Evolutionary conservation across 2,888 invertebrate genomes (phyloP).

Genomic region (Sarcophaga subvicina): DNA sequence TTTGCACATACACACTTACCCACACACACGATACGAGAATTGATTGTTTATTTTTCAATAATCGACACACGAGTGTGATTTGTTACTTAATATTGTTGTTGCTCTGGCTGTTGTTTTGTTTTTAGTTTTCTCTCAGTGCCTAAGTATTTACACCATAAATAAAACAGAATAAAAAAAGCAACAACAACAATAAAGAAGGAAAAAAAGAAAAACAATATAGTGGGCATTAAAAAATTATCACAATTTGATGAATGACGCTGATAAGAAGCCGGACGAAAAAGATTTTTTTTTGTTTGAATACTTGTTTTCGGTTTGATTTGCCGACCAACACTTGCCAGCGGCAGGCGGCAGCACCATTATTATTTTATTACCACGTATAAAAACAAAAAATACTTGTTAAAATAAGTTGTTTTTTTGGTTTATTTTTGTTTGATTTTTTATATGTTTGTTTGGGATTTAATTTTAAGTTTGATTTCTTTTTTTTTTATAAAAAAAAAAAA

Average conservation of each 20-base stretch:
- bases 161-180: not conserved
- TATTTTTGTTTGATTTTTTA: slow-evolving; percentile 5
- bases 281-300: slow-evolving; percentile 39
- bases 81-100: slow-evolving; percentile 41
- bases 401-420: slow-evolving; percentile 14
- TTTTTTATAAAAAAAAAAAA: no score
- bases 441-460: slow-evolving; percentile 4
- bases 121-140: not conserved
- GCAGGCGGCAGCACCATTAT: slow-evolving; percentile 12
- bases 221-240: slow-evolving; percentile 49
- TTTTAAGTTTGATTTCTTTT: not conserved
- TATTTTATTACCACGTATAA: slow-evolving; percentile 41
- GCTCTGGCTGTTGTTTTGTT: slow-evolving; percentile 8
- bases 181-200: slow-evolving; percentile 6
- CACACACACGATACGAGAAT: not conserved
- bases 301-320: not conserved
- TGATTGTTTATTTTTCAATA: slow-evolving; percentile 24
- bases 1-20: no score
- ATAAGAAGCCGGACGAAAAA: slow-evolving; percentile 36
- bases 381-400: not conserved
- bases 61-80: slow-evolving; percentile 49
- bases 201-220: slow-evolving; percentile 22
- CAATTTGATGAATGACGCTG: slow-evolving; percentile 67
- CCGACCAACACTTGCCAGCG: slow-evolving; percentile 52
- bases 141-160: slow-evolving; percentile 2